Percentiles rank a stretch among this genome's conserved stretches.
Evolutionary conservation across 2,888 invertebrate species (phyloP).

Genomic region (Plutella xylostella): DNA sequence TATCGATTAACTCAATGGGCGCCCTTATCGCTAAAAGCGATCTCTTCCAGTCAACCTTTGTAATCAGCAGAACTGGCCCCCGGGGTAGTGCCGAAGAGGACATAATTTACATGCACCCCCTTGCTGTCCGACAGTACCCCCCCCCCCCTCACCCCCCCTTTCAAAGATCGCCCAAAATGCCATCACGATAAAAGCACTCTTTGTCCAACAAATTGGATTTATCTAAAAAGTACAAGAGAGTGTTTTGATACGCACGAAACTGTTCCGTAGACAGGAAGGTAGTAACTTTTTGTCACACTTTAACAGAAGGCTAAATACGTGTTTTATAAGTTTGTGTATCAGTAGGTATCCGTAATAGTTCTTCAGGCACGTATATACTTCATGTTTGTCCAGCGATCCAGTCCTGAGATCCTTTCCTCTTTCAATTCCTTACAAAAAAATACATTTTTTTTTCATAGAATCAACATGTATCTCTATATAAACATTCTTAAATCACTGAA

Average conservation of each 20-base stretch:
- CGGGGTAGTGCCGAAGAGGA: conserved; percentile 28
- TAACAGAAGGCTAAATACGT: not conserved
- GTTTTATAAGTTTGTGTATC: not conserved
- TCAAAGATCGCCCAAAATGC: not conserved
- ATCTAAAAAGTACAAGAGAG: not conserved
- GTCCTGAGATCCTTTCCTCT: no score
- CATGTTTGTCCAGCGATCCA: not conserved
- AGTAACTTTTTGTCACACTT: not conserved
- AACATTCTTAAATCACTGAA: no score
- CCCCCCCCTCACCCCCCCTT: not conserved
- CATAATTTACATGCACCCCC: conserved; percentile 34
- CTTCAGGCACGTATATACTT: not conserved
- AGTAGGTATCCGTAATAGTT: not conserved
- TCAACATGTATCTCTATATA: no score
- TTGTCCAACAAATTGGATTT: conserved; percentile 9
- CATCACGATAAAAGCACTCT: conserved; percentile 10
- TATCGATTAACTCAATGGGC: no score
- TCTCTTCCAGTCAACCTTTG: no score
- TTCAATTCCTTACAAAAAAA: no score
- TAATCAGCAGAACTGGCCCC: no score
- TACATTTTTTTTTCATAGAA: no score
- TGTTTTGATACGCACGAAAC: not conserved
- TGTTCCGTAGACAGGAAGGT: not conserved
- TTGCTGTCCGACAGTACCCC: not conserved
- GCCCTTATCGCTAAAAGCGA: no score